Percentiles rank a stretch among this genome's conserved stretches.
These are phyloP conservation scores for Thaleichthys pacificus DNA, from an alignment of 2,797 vertebrate genomes.

Conservation along the genomic window DNA sequence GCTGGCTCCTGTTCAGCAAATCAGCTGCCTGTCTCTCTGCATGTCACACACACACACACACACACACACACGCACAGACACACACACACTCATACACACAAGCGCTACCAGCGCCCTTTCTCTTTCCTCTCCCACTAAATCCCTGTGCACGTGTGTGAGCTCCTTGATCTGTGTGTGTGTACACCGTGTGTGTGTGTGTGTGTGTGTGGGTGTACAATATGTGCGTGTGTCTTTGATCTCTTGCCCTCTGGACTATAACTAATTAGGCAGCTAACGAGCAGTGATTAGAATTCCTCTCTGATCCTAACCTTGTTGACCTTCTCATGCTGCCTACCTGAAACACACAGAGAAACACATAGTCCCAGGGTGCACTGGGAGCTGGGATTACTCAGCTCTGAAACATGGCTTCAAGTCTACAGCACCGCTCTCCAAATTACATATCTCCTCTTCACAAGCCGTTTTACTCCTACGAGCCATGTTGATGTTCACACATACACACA, in stretches of 20 bases:
- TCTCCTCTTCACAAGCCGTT: too few relatives aligned
- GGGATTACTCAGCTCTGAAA: not conserved
- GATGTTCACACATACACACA: not conserved
- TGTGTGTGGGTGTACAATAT: not conserved
- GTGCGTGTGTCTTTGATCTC: slow-evolving; percentile 48
- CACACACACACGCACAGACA: not conserved
- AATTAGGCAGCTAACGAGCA: slow-evolving; percentile 73
- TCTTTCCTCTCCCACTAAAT: not conserved
- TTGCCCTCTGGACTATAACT: slow-evolving; percentile 71
- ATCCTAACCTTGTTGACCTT: slow-evolving; percentile 61
- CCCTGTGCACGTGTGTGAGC: not conserved
- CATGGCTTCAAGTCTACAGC: not conserved
- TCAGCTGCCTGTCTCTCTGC: slow-evolving; percentile 59
- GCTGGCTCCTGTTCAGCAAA: slow-evolving; percentile 67
- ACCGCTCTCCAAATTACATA: not conserved
- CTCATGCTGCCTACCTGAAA: slow-evolving; percentile 44
- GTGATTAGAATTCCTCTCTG: slow-evolving; percentile 70
- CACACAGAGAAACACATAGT: not conserved
- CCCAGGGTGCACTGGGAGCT: not conserved
- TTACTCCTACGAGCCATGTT: too few relatives aligned
- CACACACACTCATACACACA: not conserved
- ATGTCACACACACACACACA: slow-evolving; percentile 14
- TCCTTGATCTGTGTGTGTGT: slow-evolving; percentile 6
- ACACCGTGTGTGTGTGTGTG: not conserved
- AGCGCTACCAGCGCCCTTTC: not conserved